phyloP scores from a whole-genome alignment of 2,888 invertebrate species.

The Koerneria pararmatus region DNA sequence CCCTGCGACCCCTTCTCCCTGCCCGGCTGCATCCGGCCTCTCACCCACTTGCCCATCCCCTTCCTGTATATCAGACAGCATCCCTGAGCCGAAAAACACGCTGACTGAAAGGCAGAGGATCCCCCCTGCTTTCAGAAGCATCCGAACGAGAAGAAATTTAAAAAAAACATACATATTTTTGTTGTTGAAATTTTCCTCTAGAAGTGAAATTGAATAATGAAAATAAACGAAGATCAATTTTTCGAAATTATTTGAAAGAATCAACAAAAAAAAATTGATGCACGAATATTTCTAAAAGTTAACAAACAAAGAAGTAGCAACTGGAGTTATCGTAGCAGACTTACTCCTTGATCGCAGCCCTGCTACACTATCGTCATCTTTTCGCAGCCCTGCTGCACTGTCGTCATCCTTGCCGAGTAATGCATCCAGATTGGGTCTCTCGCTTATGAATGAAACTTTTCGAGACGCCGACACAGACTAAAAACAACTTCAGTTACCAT shows the following conservation, averaged over 20 bases:
- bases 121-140: not conserved
- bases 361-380: too few species aligned
- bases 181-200: not conserved
- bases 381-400: too few species aligned
- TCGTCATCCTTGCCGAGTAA: too few species aligned
- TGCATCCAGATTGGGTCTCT: too few species aligned
- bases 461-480: too few species aligned
- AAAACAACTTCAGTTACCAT: too few species aligned
- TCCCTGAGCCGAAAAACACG: conserved; percentile 15
- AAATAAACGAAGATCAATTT: not conserved
- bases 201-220: not conserved
- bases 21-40: conserved; percentile 4
- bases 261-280: not conserved
- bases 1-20: conserved; percentile 24
- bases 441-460: too few species aligned
- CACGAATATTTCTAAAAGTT: too few species aligned
- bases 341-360: too few species aligned
- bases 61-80: conserved; percentile 42
- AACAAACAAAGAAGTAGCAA: too few species aligned
- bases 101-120: not conserved
- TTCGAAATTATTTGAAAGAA: not conserved
- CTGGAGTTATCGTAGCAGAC: too few species aligned
- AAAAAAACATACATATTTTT: not conserved
- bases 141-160: not conserved
- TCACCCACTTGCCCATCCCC: conserved; percentile 22